Evolutionary conservation across 2,888 invertebrate species (phyloP).

Genomic region (Cyclophora punctaria): DNA sequence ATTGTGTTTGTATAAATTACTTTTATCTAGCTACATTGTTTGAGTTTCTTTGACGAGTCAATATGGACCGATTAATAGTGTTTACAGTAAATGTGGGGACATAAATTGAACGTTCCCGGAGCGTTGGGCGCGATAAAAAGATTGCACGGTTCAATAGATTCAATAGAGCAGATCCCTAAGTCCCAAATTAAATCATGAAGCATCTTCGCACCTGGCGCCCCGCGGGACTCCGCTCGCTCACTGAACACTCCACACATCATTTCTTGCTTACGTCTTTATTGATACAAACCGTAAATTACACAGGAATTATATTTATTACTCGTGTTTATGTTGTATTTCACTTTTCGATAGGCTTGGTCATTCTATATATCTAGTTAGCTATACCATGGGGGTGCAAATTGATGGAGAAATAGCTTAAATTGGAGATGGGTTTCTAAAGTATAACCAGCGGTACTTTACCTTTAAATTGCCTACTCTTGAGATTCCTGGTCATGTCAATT

Average conservation of each 20-base stretch:
- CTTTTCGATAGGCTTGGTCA: too few species aligned
- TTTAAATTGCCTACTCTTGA: too few species aligned
- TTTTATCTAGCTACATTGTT: conserved; percentile 8
- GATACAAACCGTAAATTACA: conserved; percentile 7
- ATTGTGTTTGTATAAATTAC: conserved; percentile 12
- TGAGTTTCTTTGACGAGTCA: conserved; percentile 18
- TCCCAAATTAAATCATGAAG: conserved; percentile 75
- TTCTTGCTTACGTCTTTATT: conserved; percentile 42
- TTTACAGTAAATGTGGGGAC: conserved; percentile 23
- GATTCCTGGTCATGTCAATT: too few species aligned
- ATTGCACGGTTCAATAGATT: conserved; percentile 67
- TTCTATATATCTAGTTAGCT: too few species aligned
- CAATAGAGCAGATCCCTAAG: conserved; percentile 70
- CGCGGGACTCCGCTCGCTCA: conserved; percentile 44
- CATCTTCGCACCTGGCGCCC: conserved; percentile 67
- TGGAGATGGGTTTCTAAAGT: too few species aligned
- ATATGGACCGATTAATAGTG: conserved; percentile 20
- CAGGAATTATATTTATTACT: too few species aligned
- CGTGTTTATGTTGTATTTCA: too few species aligned
- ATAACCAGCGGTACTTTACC: too few species aligned
- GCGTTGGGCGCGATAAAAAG: conserved; percentile 52
- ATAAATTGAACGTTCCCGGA: conserved; percentile 37
- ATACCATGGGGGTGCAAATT: too few species aligned
- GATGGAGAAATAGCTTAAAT: too few species aligned
- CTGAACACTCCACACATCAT: conserved; percentile 58